Evolutionary conservation across 1,140 invertebrate genomes (phyloP).

Genomic region (Sminthurides bifidus): DNA sequence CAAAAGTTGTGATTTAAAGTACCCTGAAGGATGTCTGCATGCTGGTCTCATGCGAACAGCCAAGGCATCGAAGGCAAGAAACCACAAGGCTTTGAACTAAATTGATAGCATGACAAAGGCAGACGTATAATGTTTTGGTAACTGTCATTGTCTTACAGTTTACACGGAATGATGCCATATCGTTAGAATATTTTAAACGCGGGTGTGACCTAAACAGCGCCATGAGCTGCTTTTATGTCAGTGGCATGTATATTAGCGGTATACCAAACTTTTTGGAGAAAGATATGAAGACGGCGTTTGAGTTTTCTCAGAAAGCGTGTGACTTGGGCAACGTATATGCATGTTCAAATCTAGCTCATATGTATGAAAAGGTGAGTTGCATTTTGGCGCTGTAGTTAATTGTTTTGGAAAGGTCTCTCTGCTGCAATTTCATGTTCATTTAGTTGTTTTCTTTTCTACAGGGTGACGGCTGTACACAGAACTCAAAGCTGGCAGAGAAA

Average conservation of each 20-base stretch:
- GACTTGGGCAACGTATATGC: constrained; percentile 66
- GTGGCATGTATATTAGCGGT: constrained; percentile 62
- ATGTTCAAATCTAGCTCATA: constrained; percentile 72
- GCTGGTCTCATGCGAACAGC: constrained; percentile 56
- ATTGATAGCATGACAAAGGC: neutral
- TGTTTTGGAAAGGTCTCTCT: neutral
- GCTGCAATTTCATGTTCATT: too few relatives aligned
- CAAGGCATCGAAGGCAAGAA: constrained; percentile 35
- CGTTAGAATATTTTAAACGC: constrained; percentile 53
- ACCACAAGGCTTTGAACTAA: neutral
- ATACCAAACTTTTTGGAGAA: constrained; percentile 51
- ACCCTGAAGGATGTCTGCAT: constrained; percentile 58
- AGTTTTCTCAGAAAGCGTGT: constrained; percentile 60
- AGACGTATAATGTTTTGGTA: neutral
- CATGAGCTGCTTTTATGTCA: constrained; percentile 66
- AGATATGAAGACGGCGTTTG: constrained; percentile 62
- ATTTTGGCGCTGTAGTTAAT: constrained; percentile 5
- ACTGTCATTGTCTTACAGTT: constrained; percentile 26
- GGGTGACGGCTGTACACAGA: constrained; percentile 53
- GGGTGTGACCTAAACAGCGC: constrained; percentile 52
- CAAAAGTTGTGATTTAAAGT: constrained; percentile 60
- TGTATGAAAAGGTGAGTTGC: constrained; percentile 46
- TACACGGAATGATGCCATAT: constrained; percentile 37
- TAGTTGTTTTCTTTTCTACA: constrained; percentile 21
- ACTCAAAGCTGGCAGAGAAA: constrained; percentile 52